Evolutionary conservation across 2,888 invertebrate genomes (phyloP), one percentile per base, ranked within the genome.

Genomic region (Nebria salina): DNA sequence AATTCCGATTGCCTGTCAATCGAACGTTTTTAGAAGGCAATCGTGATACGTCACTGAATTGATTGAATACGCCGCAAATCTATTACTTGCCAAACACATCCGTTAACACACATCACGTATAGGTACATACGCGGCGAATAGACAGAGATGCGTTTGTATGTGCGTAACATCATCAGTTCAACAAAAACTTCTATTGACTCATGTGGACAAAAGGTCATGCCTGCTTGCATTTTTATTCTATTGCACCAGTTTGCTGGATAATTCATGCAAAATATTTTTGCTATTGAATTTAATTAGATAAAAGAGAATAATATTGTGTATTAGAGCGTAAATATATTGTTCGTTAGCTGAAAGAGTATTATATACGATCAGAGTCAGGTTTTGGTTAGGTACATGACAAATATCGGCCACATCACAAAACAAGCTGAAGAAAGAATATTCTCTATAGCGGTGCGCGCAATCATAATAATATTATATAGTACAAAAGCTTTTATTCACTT

Each of bases 1-100:
- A 81, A 76, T 76, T 76, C 81, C 81, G 81, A 81, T 81, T 81
- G 76, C 81, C 81, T 81, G 81, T 81, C 81, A 81, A 81, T 81
- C 81, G 65, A 73, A 65, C 76, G 76, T 72, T 81, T 81, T 81
- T 81, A 81, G 76, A 65, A 76, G 73, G 72, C 81, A 81, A 81
- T 81, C 76, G 72, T 54, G 75, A 75, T 75, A 72, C 75, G 75
- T 75, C 80, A 74, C 15, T 0, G 65, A 64, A 78, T 78, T 72
- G 78, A 78, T 78, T 78, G 73, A 72, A 80, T 80, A 72, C 65
- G 66, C 79, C 75, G 79, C 75, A 74, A 78, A 78, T 78, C 73
- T 78, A 78, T 78, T 73, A 74, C 78, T 73, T 65, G 73, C 65
- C 42, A 73, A 78, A 73, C 41, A 73, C 73, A 73, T 41, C 41